Percentiles rank a stretch among this genome's conserved stretches.
Conservation (phyloP, 2,797 vertebrate species). For the Diceros bicornis region DNA sequence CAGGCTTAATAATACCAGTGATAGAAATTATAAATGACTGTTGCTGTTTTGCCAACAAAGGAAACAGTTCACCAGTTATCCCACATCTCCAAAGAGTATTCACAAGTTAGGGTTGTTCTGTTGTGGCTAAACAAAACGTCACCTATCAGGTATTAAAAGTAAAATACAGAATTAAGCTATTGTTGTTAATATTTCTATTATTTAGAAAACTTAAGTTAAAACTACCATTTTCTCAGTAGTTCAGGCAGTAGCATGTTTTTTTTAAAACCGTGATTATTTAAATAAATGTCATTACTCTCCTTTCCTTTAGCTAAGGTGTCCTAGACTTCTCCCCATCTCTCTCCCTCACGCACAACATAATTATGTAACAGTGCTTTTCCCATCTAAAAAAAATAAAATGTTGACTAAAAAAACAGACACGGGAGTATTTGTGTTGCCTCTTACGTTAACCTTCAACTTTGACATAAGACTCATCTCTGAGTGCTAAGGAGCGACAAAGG, state of each 20-base stretch:
- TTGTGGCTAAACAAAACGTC: not conserved
- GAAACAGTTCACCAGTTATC: not conserved
- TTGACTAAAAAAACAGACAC: not conserved
- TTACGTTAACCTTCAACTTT: not conserved
- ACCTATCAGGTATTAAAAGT: not conserved
- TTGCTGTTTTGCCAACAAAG: not conserved
- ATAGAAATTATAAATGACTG: not conserved
- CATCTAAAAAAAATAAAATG: not conserved
- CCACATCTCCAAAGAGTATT: not conserved
- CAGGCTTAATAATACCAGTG: not conserved
- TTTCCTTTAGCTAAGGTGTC: not conserved
- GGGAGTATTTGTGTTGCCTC: not conserved
- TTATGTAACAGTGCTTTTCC: not conserved
- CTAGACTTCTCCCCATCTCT: not conserved
- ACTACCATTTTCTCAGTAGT: not conserved
- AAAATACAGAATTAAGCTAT: not conserved
- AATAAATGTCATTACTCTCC: not conserved
- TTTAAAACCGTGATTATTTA: not conserved
- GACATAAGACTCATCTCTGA: not conserved
- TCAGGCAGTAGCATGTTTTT: not conserved
- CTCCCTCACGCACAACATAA: not conserved
- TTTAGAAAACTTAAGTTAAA: constrained; percentile 16
- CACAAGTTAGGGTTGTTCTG: not conserved
- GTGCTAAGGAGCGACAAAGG: not conserved
- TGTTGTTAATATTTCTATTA: not conserved